These are phyloP conservation scores for Cinara cedri DNA, from an alignment of 2,888 invertebrate genomes.

Conservation along the genomic window DNA sequence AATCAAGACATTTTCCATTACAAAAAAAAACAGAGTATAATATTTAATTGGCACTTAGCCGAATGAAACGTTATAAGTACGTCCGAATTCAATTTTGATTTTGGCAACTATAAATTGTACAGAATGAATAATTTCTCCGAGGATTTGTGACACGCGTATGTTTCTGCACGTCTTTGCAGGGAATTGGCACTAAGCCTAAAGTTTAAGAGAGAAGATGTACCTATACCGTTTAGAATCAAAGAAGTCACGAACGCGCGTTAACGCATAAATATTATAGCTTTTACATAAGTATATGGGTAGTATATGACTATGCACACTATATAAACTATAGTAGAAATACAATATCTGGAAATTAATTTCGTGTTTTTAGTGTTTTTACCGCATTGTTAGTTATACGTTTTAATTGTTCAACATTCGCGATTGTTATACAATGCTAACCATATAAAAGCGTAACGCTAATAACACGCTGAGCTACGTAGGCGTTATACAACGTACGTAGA, in stretches of 20 bases:
- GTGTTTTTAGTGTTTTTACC: too few species aligned
- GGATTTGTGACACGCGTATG: conserved; percentile 1
- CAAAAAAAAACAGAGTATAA: background rate
- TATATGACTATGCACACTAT: too few species aligned
- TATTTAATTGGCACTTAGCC: conserved; percentile 35
- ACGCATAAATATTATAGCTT: background rate
- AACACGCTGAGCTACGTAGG: too few species aligned
- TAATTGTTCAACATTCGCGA: too few species aligned
- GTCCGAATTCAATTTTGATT: conserved; percentile 35
- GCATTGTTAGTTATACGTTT: too few species aligned
- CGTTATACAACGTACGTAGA: too few species aligned
- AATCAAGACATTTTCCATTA: background rate
- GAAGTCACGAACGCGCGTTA: background rate
- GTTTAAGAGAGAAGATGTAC: conserved; percentile 3
- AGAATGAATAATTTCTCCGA: conserved; percentile 18
- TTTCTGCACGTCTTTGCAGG: background rate
- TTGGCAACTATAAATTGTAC: conserved; percentile 24
- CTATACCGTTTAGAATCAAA: conserved; percentile 10
- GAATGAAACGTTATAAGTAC: conserved; percentile 17
- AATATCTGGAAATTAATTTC: too few species aligned
- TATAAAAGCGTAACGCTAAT: too few species aligned
- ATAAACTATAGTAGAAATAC: too few species aligned
- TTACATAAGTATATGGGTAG: background rate
- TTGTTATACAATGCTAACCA: too few species aligned
- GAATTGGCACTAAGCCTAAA: conserved; percentile 29